Conservation (phyloP, 2,113 vertebrate species). For the Halichoerus grypus region DNA sequence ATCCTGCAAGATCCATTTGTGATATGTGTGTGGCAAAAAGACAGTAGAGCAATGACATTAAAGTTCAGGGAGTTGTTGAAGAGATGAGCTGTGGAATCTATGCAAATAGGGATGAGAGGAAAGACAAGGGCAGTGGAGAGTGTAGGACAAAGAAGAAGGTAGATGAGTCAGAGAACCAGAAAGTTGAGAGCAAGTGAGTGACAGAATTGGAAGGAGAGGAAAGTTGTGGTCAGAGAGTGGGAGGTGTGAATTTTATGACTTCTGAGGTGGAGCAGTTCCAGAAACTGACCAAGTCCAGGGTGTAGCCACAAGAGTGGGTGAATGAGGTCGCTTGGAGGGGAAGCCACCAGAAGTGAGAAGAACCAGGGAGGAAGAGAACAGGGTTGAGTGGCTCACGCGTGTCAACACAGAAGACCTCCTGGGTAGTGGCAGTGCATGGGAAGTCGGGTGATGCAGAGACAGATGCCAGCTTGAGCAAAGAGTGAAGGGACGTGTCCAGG, state of each 20-base stretch:
- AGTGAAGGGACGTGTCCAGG: neutral
- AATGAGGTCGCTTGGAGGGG: neutral
- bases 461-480: fast-evolving
- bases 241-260: constrained; percentile 27
- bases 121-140: neutral
- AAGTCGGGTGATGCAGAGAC: neutral
- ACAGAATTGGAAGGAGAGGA: neutral
- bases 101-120: neutral
- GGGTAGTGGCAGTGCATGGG: neutral
- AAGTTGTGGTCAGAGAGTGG: constrained; percentile 8
- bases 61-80: neutral
- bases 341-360: neutral
- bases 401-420: neutral
- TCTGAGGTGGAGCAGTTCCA: neutral
- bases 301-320: neutral
- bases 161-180: neutral
- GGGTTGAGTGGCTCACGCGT: fast-evolving
- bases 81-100: neutral
- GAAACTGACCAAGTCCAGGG: constrained; percentile 11
- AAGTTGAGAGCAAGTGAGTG: neutral
- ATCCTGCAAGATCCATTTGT: neutral
- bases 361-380: neutral
- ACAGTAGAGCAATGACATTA: neutral
- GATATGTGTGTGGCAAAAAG: neutral
- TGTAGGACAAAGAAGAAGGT: neutral